Evolutionary conservation across 1,140 invertebrate genomes (phyloP).

Genomic region (Gonioctena quinquepunctata): DNA sequence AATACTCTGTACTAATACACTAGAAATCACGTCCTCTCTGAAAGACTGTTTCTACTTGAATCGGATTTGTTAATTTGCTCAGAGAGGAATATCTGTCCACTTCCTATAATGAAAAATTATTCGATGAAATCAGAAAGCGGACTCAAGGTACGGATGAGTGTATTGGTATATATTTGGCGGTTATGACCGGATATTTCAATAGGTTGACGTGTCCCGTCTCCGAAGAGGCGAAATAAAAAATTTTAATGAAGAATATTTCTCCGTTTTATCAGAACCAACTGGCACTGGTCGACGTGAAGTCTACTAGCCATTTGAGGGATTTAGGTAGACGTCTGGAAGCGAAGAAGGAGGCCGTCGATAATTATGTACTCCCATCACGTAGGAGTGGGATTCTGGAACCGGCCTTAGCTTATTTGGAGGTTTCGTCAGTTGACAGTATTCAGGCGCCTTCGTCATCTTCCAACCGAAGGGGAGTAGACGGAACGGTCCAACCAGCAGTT

Average conservation of each 20-base stretch:
- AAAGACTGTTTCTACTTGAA: no score
- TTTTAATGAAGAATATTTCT: slow-evolving; percentile 10
- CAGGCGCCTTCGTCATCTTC: neutral
- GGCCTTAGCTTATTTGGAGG: neutral
- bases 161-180: slow-evolving; percentile 19
- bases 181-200: slow-evolving; percentile 43
- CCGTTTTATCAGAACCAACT: neutral
- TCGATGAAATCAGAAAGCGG: neutral
- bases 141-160: neutral
- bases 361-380: neutral
- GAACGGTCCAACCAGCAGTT: neutral
- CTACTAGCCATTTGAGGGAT: slow-evolving; percentile 8
- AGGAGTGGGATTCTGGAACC: neutral
- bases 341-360: neutral
- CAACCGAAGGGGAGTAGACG: neutral
- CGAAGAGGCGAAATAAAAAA: slow-evolving; percentile 9
- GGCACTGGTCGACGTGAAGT: neutral
- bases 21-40: no score
- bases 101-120: slow-evolving; percentile 18
- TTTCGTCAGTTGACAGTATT: neutral
- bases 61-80: slow-evolving; percentile 28
- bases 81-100: slow-evolving; percentile 37
- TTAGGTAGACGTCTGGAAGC: slow-evolving; percentile 21
- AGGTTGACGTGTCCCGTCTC: slow-evolving; percentile 23
- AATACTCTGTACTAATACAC: no score